These are phyloP conservation scores for Clarias platycephalus DNA, from an alignment of 2,797 vertebrate genomes.

Conservation along the genomic window DNA sequence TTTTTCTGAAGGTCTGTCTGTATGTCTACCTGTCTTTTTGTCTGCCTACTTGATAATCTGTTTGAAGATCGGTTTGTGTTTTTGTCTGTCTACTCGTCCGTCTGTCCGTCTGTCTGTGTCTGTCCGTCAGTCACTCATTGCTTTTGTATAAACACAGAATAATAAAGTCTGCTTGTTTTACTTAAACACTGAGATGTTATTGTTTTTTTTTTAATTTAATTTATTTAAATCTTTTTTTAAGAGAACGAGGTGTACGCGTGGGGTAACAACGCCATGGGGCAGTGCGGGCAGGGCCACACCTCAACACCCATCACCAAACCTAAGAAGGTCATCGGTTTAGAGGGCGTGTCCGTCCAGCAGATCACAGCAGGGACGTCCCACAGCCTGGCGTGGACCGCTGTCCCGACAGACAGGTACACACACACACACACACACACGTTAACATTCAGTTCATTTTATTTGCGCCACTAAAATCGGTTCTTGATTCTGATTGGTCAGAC, in stretches of 20 bases:
- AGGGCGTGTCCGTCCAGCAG: slow-evolving; percentile 80
- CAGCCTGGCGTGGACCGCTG: slow-evolving; percentile 81
- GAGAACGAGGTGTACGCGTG: slow-evolving; percentile 83
- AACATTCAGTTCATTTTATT: background rate
- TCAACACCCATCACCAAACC: slow-evolving; percentile 81
- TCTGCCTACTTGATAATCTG: too few relatives aligned
- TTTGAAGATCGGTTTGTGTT: too few relatives aligned
- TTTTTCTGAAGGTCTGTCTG: too few relatives aligned
- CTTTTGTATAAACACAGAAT: background rate
- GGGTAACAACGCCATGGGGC: slow-evolving; percentile 86
- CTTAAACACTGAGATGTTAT: background rate
- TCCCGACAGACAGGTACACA: slow-evolving; percentile 76
- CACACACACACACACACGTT: background rate
- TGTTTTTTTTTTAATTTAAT: too few relatives aligned
- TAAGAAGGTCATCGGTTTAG: slow-evolving; percentile 79
- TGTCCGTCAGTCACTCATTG: background rate
- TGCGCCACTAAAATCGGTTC: background rate
- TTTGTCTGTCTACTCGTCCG: too few relatives aligned
- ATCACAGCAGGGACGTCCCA: slow-evolving; percentile 83
- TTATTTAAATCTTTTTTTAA: slow-evolving; percentile 52
- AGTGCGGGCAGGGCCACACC: slow-evolving; percentile 82
- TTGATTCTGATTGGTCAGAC: background rate
- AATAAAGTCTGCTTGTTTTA: background rate
- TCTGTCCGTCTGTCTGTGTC: background rate
- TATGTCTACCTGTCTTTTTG: too few relatives aligned